These are phyloP conservation scores for Melanotaenia trifasciata DNA, from an alignment of 2,797 vertebrate genomes.

Conservation along the genomic window DNA sequence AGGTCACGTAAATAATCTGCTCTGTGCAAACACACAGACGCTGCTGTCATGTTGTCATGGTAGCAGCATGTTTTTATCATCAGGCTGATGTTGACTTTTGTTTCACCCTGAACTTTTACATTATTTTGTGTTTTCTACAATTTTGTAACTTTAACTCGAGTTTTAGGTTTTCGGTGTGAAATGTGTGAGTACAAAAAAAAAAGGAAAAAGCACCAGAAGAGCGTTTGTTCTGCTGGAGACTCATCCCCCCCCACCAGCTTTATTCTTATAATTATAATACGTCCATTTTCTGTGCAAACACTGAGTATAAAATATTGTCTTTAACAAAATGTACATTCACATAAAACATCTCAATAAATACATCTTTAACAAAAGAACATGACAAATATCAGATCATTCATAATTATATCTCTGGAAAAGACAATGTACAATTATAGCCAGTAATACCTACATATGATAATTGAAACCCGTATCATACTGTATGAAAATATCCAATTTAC, in stretches of 20 bases:
- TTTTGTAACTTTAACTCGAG: constrained; percentile 53
- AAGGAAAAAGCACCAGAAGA: constrained; percentile 37
- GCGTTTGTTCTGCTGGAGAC: constrained; percentile 40
- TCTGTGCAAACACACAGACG: background rate
- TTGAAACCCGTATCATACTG: constrained; percentile 84
- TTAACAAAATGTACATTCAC: constrained; percentile 87
- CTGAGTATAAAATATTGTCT: constrained; percentile 84
- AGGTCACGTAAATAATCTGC: background rate
- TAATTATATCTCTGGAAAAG: constrained; percentile 80
- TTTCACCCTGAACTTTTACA: constrained; percentile 44
- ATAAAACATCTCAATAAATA: constrained; percentile 84
- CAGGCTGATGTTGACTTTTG: constrained; percentile 48
- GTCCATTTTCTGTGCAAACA: constrained; percentile 84
- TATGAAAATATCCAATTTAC: constrained; percentile 87
- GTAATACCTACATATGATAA: constrained; percentile 78
- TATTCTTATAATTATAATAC: constrained; percentile 71
- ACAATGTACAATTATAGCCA: constrained; percentile 72
- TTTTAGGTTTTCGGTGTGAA: constrained; percentile 37
- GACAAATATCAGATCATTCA: constrained; percentile 79
- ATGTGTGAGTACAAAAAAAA: constrained; percentile 15
- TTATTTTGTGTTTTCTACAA: constrained; percentile 60
- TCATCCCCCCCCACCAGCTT: constrained; percentile 48
- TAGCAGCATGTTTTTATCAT: constrained; percentile 29
- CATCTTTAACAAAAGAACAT: constrained; percentile 80
- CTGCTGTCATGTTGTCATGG: constrained; percentile 23